Conservation (phyloP, 2,797 vertebrate genomes). For the Chelidonichthys spinosus region DNA sequence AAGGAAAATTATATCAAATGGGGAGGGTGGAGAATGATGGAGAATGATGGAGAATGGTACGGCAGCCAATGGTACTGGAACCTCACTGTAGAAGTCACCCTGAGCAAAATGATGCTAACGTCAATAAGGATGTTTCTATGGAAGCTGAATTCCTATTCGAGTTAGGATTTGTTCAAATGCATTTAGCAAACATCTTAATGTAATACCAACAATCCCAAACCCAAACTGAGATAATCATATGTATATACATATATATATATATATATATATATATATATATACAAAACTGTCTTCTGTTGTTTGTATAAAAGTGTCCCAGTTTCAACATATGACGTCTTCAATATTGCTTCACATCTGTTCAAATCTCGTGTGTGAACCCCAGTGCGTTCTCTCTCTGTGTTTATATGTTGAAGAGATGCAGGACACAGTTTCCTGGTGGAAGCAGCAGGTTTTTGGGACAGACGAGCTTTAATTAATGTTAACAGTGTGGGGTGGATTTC, state of each 20-base stretch:
- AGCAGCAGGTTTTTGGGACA: constrained; percentile 68
- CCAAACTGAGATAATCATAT: neutral
- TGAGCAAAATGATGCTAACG: too few species aligned
- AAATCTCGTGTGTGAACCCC: constrained; percentile 7
- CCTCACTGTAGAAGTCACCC: too few species aligned
- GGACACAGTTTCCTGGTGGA: constrained; percentile 51
- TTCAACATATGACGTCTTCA: constrained; percentile 8
- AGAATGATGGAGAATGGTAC: too few species aligned
- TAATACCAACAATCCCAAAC: neutral
- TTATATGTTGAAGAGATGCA: constrained; percentile 40
- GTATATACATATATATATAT: too few species aligned
- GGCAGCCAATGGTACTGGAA: too few species aligned
- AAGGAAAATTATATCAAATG: too few species aligned
- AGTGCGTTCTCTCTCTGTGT: constrained; percentile 21
- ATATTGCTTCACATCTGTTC: constrained; percentile 20
- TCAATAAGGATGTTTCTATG: too few species aligned
- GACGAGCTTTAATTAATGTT: constrained; percentile 76
- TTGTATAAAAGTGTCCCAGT: constrained; percentile 1
- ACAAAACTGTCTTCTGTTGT: constrained; percentile 1
- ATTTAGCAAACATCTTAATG: neutral
- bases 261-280: too few species aligned
- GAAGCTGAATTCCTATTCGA: neutral
- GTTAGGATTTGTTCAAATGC: neutral
- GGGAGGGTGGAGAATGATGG: too few species aligned
- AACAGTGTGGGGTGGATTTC: constrained; percentile 51